Base-by-base conservation (phyloP, 2,113 vertebrate genomes). In the Corythornis cristatus region DNA sequence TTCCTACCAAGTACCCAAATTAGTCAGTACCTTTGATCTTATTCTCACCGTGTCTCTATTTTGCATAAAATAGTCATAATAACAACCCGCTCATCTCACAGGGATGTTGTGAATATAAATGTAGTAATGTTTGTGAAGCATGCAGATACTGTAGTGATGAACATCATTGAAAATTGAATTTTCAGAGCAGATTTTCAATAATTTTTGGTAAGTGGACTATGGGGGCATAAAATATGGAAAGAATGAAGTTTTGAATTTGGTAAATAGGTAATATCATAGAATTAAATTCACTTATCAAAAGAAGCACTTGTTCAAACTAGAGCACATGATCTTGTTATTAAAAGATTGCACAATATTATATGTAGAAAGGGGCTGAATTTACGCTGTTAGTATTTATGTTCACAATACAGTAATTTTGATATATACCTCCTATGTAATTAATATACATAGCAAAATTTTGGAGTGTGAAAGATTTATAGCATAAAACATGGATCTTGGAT, bases 11-110 rank as follows among this genome's bases (percentile, higher is more conserved):
- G 68, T 83, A 40, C 40, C 60, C 68, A 81, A 90, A 90, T 88
- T 77, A 95, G 51, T 65, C 60, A 64, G 1, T 81, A 72, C 57
- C 88, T 96, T 96, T 96, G 95, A 95, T 94, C 68, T 93, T 81
- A 64, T 60, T 83, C 26, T 93, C 19, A 19, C 53, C 57, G 46
- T 93, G 71, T 56, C 25, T 80, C 71, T 93, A 31, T 68, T 93
- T 65, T 95, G 43, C 45, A 53, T 83, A 45, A 77, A 93, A 15
- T 40, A 83, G 22, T 12, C 70, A 40, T 56, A 83, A 79, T 89
- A 91, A 67, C 64, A 74, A 74, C 46, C 20, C 37, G 86, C 72
- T 93, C 80, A 61, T 83, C 43, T 88, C 76, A 54, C 28, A 78
- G 53, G 21, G 22, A 22, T 71, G 20, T 50, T 83, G 48, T 70